These are phyloP conservation scores for Plectus sambesii DNA, from an alignment of 1,140 invertebrate genomes.

Conservation along the genomic window DNA sequence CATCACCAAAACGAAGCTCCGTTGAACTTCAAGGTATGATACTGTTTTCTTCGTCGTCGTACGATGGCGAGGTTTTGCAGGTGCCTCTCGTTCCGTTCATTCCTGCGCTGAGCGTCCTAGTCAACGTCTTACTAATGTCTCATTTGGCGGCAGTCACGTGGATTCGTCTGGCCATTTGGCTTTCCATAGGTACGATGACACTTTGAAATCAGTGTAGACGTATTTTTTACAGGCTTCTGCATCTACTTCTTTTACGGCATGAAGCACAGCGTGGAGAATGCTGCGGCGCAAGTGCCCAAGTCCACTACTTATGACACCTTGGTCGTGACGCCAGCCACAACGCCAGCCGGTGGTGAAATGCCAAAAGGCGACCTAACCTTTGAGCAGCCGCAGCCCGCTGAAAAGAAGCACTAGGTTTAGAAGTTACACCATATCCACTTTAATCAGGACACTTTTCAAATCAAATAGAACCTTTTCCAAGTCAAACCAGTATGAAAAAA, in stretches of 20 bases:
- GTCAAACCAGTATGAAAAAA: too few relatives aligned
- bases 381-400: too few relatives aligned
- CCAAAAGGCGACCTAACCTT: too few relatives aligned
- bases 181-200: slow-evolving; percentile 53
- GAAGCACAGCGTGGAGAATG: slow-evolving; percentile 59
- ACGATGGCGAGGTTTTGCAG: slow-evolving; percentile 47
- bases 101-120: slow-evolving; percentile 67
- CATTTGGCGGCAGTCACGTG: slow-evolving; percentile 69
- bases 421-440: too few relatives aligned
- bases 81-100: slow-evolving; percentile 73
- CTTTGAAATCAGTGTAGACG: not conserved
- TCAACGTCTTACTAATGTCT: slow-evolving; percentile 76
- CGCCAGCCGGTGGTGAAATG: too few relatives aligned
- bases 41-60: slow-evolving; percentile 7
- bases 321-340: slow-evolving; percentile 11
- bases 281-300: slow-evolving; percentile 19
- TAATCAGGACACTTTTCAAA: too few relatives aligned
- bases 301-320: slow-evolving; percentile 24
- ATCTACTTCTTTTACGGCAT: slow-evolving; percentile 71
- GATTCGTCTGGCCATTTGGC: slow-evolving; percentile 71
- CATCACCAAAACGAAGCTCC: slow-evolving; percentile 23
- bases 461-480: too few relatives aligned
- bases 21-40: slow-evolving; percentile 25
- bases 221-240: slow-evolving; percentile 23
- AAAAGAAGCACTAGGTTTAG: too few relatives aligned